Conservation (phyloP, 2,888 invertebrate species). For the Xiphydria camelus region DNA sequence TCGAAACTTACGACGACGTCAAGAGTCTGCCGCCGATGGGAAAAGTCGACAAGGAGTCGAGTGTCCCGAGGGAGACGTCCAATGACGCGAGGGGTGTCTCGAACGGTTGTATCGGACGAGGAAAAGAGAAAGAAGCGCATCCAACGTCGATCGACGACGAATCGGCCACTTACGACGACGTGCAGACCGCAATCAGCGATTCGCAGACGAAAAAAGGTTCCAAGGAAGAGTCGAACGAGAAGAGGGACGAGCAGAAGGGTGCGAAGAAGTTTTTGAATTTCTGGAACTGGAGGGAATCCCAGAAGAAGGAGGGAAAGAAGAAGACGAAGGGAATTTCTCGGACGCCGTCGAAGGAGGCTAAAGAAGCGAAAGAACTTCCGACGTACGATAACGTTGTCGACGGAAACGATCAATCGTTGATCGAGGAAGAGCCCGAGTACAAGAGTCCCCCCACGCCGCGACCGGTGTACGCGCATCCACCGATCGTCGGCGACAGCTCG, state of each 20-base stretch:
- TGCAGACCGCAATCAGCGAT: constrained; percentile 13
- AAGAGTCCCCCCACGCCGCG: constrained; percentile 48
- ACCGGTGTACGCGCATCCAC: constrained; percentile 35
- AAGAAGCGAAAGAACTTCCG: constrained; percentile 19
- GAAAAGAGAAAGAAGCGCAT: not conserved
- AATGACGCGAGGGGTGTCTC: not conserved
- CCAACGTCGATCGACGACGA: too few relatives aligned
- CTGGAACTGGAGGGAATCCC: constrained; percentile 29
- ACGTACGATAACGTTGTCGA: constrained; percentile 40
- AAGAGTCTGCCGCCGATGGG: constrained; percentile 4
- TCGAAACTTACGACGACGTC: constrained; percentile 38
- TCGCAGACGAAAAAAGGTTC: not conserved
- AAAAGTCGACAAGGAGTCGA: not conserved
- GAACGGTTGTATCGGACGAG: too few relatives aligned
- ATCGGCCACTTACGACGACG: constrained; percentile 29
- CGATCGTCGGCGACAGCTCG: too few relatives aligned
- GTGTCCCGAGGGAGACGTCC: not conserved
- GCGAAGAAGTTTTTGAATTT: constrained; percentile 36
- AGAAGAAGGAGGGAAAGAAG: constrained; percentile 25
- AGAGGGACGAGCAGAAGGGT: not conserved
- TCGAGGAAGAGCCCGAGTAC: constrained; percentile 26
- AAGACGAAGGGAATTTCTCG: not conserved
- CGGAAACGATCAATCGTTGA: not conserved
- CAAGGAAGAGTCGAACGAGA: not conserved
- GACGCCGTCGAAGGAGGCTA: not conserved